Evolutionary conservation across 2,797 vertebrate species (phyloP).

Genomic region (Cynodonichthys magdalenae): DNA sequence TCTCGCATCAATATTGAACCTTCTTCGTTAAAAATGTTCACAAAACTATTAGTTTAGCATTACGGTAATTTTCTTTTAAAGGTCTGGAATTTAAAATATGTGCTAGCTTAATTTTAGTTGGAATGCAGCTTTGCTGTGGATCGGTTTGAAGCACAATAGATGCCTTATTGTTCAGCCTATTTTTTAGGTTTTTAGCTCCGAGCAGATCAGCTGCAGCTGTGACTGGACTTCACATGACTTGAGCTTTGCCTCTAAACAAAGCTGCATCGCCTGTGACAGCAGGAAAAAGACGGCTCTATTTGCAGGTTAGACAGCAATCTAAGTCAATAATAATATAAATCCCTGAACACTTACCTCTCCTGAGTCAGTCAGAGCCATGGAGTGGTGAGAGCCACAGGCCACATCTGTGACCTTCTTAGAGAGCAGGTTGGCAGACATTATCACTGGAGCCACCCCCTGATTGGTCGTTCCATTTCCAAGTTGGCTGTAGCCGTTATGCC

Average conservation of each 20-base stretch:
- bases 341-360: conserved; percentile 86
- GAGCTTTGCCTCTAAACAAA: conserved; percentile 7
- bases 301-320: not conserved
- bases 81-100: not conserved
- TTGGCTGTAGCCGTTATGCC: conserved; percentile 96
- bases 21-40: not conserved
- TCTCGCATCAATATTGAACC: not conserved
- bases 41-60: not conserved
- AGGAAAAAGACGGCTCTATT: not conserved
- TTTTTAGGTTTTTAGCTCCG: conserved; percentile 21
- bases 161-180: conserved; percentile 14
- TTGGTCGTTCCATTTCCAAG: conserved; percentile 94
- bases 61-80: not conserved
- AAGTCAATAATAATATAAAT: not conserved
- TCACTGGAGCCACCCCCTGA: conserved; percentile 89
- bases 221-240: conserved; percentile 10
- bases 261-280: not conserved
- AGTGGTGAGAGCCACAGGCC: conserved; percentile 97
- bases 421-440: conserved; percentile 89
- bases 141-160: conserved; percentile 21
- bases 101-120: not conserved
- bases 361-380: conserved; percentile 89
- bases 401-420: conserved; percentile 91
- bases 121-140: conserved; percentile 1
- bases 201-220: conserved; percentile 23